A percentile compares a stretch with the other conserved stretches of the same genome.
These are phyloP conservation scores for Nyctereutes procyonoides DNA, from an alignment of 2,113 vertebrate genomes.

Conservation along the genomic window DNA sequence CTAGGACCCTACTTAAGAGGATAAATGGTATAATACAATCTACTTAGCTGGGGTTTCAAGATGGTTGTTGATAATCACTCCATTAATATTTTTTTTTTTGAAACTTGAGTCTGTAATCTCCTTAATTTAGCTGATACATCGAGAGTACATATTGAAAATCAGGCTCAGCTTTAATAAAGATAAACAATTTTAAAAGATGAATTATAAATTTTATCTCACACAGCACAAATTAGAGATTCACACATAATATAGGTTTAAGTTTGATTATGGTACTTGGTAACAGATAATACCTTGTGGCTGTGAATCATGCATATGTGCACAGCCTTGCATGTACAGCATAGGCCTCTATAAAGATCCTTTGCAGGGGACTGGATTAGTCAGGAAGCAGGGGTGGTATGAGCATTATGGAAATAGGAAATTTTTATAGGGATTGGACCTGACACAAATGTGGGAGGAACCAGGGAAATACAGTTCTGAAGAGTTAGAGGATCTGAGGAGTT, in stretches of 20 bases:
- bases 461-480: neutral
- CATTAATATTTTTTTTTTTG: constrained; percentile 33
- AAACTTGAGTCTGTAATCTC: neutral
- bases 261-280: constrained; percentile 6
- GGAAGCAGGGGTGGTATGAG: neutral
- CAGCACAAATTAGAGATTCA: neutral
- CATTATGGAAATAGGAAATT: neutral
- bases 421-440: neutral
- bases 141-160: constrained; percentile 39
- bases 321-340: neutral
- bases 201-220: constrained; percentile 27
- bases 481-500: neutral
- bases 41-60: constrained; percentile 24
- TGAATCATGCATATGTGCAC: neutral
- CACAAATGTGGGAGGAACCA: neutral
- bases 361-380: neutral
- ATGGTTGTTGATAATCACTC: neutral
- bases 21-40: neutral
- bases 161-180: constrained; percentile 54
- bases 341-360: neutral
- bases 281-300: neutral
- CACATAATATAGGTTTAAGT: neutral
- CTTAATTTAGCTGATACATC: constrained; percentile 48
- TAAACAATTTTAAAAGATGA: constrained; percentile 31
- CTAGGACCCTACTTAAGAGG: neutral